These are phyloP conservation scores for Synodontis membranacea DNA, from an alignment of 2,113 vertebrate genomes.

Conservation along the genomic window DNA sequence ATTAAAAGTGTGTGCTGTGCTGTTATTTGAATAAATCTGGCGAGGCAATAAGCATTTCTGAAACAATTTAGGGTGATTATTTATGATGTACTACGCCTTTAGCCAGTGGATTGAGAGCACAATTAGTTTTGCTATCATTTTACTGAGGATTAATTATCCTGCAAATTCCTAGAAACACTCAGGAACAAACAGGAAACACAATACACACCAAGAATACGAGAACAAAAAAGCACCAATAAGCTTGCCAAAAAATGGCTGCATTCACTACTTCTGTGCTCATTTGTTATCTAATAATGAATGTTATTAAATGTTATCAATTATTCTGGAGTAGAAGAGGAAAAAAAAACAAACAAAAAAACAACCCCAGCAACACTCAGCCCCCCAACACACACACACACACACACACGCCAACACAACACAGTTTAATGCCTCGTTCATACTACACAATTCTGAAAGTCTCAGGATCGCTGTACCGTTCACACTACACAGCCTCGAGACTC, in stretches of 20 bases:
- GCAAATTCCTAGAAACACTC: neutral
- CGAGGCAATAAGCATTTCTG: neutral
- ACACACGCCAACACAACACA: neutral
- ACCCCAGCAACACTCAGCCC: too few relatives aligned
- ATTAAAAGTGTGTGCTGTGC: neutral
- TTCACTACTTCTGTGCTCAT: neutral
- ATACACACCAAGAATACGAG: neutral
- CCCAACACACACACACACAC: neutral
- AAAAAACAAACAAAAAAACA: too few relatives aligned
- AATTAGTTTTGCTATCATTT: conserved; percentile 2
- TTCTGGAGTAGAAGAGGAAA: neutral
- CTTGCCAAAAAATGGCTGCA: neutral
- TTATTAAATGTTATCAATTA: neutral
- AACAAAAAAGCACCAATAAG: neutral
- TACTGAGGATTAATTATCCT: neutral
- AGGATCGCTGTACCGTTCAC: too few relatives aligned
- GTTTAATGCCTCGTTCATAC: too few relatives aligned
- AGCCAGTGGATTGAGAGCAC: neutral
- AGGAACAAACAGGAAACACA: neutral
- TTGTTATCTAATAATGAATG: neutral
- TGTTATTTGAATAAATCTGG: neutral
- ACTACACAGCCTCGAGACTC: too few relatives aligned
- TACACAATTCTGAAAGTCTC: too few relatives aligned
- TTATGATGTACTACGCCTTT: neutral
- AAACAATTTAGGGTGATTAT: neutral